Evolutionary conservation across 2,113 vertebrate species (phyloP).

Genomic region (Mixornis gularis): DNA sequence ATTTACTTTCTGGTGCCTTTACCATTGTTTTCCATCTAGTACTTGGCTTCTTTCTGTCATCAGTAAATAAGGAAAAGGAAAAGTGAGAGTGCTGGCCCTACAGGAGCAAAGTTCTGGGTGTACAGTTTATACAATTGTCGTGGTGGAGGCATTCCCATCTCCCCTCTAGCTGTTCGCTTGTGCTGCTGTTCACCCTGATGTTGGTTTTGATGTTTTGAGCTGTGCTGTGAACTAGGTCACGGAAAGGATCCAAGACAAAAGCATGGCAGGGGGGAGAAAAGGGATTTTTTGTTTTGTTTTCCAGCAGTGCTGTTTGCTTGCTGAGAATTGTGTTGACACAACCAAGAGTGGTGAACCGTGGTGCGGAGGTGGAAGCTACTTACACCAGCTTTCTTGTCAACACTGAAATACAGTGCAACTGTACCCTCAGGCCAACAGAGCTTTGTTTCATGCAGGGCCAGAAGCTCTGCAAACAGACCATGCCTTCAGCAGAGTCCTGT

Average conservation of each 20-base stretch:
- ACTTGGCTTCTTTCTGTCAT: neutral
- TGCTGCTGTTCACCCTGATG: neutral
- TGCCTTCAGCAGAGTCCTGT: neutral
- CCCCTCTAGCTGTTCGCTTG: neutral
- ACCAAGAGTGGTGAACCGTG: neutral
- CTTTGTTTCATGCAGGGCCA: neutral
- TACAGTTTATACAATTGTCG: accelerated
- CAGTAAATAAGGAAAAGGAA: neutral
- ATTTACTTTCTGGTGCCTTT: neutral
- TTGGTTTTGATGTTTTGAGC: neutral
- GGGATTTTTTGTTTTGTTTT: slow-evolving; percentile 24
- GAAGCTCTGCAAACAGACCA: neutral
- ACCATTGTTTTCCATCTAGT: neutral
- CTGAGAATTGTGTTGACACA: slow-evolving; percentile 37
- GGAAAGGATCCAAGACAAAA: slow-evolving; percentile 19
- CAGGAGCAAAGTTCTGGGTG: neutral
- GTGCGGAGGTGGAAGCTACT: slow-evolving; percentile 18
- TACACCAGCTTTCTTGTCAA: neutral
- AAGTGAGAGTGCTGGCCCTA: neutral
- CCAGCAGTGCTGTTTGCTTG: slow-evolving; percentile 2
- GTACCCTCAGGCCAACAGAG: neutral
- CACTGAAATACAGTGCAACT: neutral
- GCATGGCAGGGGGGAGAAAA: neutral
- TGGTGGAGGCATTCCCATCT: neutral
- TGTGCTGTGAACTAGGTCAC: slow-evolving; percentile 25